These are phyloP conservation scores for Xenotilapia leptura DNA, from an alignment of 2,113 vertebrate genomes.

Conservation along the genomic window DNA sequence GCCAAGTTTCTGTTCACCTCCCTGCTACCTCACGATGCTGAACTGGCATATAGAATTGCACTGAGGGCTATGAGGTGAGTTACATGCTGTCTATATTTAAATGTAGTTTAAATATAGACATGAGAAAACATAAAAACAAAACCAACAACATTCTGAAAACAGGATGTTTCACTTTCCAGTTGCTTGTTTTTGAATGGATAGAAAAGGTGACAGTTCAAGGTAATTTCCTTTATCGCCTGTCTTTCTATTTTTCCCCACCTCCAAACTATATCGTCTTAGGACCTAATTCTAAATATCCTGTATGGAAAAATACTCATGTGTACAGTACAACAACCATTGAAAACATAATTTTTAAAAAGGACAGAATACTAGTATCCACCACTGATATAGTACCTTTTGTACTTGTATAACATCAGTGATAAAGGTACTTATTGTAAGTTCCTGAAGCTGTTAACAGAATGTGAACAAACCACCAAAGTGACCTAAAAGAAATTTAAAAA, in stretches of 20 bases:
- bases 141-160: not conserved
- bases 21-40: conserved; percentile 98
- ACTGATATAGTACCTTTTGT: not conserved
- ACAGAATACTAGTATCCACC: not conserved
- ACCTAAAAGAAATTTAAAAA: not conserved
- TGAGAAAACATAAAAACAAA: not conserved
- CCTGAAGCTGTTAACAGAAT: not conserved
- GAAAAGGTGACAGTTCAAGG: not conserved
- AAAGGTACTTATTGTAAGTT: not conserved
- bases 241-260: not conserved
- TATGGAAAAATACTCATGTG: not conserved
- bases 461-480: not conserved
- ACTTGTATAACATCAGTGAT: not conserved
- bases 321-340: not conserved
- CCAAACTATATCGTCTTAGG: not conserved
- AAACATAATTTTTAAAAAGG: not conserved
- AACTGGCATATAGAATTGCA: conserved; percentile 95
- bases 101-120: not conserved
- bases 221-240: not conserved
- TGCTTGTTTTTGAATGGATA: not conserved
- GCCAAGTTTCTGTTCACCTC: conserved; percentile 98
- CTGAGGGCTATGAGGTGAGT: conserved; percentile 97
- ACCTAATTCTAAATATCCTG: not conserved
- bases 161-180: not conserved
- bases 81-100: not conserved